Percentiles rank a stretch among this genome's conserved stretches.
These are phyloP conservation scores for Ichneumon xanthorius DNA, from an alignment of 2,888 invertebrate species.

Conservation along the genomic window DNA sequence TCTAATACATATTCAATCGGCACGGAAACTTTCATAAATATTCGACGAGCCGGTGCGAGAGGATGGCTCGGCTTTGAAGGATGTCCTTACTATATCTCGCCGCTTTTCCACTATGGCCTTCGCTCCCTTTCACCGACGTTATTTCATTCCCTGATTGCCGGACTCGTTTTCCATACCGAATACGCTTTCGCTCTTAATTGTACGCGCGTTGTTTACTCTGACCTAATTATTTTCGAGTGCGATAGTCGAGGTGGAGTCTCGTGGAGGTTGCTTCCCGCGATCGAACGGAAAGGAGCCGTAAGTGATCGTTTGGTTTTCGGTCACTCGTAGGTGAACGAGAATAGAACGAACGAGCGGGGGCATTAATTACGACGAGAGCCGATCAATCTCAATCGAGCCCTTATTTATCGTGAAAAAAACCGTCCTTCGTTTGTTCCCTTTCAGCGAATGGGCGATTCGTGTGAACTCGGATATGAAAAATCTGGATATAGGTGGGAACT, in stretches of 20 bases:
- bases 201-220: slow-evolving; percentile 16
- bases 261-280: background rate
- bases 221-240: slow-evolving; percentile 27
- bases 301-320: slow-evolving; percentile 11
- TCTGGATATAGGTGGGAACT: background rate
- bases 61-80: slow-evolving; percentile 23
- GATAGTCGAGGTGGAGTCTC: background rate
- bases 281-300: background rate
- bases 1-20: slow-evolving; percentile 48
- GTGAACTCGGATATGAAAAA: background rate
- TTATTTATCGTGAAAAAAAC: slow-evolving; percentile 15
- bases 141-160: slow-evolving; percentile 42
- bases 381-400: slow-evolving; percentile 12
- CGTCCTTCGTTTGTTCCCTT: background rate
- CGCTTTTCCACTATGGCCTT: slow-evolving; percentile 34
- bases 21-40: slow-evolving; percentile 46
- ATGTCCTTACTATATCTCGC: slow-evolving; percentile 38
- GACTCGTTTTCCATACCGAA: slow-evolving; percentile 22
- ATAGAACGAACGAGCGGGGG: slow-evolving; percentile 4
- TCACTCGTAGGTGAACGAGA: slow-evolving; percentile 2
- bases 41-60: slow-evolving; percentile 36
- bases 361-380: slow-evolving; percentile 7
- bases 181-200: slow-evolving; percentile 21
- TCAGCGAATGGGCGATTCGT: background rate
- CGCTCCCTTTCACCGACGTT: slow-evolving; percentile 30